Percentiles rank a stretch among this genome's conserved stretches.
Evolutionary conservation across 1,140 invertebrate species (phyloP).

Genomic region (Glomeris maerens): DNA sequence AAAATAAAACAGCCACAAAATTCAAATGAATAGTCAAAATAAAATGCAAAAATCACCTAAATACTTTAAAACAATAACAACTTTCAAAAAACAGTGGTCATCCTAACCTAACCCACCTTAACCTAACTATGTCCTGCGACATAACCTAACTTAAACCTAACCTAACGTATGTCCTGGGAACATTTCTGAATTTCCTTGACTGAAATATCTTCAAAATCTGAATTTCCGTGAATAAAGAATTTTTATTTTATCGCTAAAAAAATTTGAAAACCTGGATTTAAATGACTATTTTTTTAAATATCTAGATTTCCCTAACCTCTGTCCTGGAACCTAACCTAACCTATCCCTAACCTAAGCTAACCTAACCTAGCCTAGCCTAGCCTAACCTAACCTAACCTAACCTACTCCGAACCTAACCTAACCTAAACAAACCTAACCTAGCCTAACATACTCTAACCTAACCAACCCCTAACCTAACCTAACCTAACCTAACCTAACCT

Average conservation of each 20-base stretch:
- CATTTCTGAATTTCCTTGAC: too few species aligned
- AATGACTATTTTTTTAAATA: too few species aligned
- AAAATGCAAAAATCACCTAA: too few species aligned
- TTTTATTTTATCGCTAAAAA: too few species aligned
- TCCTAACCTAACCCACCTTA: neutral
- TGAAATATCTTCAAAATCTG: neutral
- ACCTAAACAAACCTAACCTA: conserved; percentile 13
- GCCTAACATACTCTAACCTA: conserved; percentile 13
- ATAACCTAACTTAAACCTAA: conserved; percentile 1
- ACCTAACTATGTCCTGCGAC: neutral
- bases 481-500: conserved; percentile 6
- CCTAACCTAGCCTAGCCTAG: conserved; percentile 11
- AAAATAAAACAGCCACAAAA: too few species aligned
- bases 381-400: conserved; percentile 14
- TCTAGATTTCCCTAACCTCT: neutral
- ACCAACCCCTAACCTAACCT: conserved; percentile 8
- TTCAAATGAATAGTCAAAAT: too few species aligned
- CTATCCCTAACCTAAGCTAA: neutral
- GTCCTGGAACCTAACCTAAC: too few species aligned
- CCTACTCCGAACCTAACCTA: too few species aligned
- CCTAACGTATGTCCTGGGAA: neutral
- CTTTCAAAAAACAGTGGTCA: neutral
- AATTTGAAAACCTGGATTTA: too few species aligned
- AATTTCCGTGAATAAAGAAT: too few species aligned
- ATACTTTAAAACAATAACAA: too few species aligned